These are phyloP conservation scores for Vesta saturnalis DNA, from an alignment of 2,888 invertebrate species.

Conservation along the genomic window DNA sequence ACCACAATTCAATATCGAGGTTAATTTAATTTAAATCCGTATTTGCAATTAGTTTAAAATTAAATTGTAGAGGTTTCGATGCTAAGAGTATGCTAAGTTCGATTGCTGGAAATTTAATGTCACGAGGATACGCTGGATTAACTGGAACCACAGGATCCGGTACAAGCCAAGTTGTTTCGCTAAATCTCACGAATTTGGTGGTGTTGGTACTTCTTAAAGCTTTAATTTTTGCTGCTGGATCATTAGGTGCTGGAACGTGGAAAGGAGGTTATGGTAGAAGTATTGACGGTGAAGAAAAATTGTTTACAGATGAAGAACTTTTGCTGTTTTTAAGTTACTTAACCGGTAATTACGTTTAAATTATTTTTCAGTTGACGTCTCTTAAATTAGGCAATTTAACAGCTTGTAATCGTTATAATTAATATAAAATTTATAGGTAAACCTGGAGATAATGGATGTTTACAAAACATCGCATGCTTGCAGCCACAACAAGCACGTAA, in stretches of 20 bases:
- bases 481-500: conserved; percentile 76
- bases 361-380: background rate
- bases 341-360: conserved; percentile 56
- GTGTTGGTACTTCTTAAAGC: conserved; percentile 84
- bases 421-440: conserved; percentile 61
- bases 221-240: conserved; percentile 82
- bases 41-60: too few relatives aligned
- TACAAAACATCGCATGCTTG: conserved; percentile 80
- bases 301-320: conserved; percentile 76
- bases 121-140: conserved; percentile 51
- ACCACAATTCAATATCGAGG: conserved; percentile 21
- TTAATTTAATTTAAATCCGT: background rate
- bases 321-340: conserved; percentile 76
- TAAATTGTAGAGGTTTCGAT: conserved; percentile 58
- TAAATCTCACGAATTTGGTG: conserved; percentile 84
- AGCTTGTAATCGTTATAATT: background rate
- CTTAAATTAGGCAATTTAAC: background rate
- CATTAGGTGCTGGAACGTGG: conserved; percentile 78
- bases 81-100: conserved; percentile 55
- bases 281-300: conserved; percentile 64
- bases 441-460: conserved; percentile 74
- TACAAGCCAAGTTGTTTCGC: conserved; percentile 71
- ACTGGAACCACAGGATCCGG: conserved; percentile 45
- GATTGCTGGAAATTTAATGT: conserved; percentile 56
- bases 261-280: conserved; percentile 67